phyloP scores from a whole-genome alignment of 92 coral and sea anemone species.

The Hydrozoanthus gracilis region DNA sequence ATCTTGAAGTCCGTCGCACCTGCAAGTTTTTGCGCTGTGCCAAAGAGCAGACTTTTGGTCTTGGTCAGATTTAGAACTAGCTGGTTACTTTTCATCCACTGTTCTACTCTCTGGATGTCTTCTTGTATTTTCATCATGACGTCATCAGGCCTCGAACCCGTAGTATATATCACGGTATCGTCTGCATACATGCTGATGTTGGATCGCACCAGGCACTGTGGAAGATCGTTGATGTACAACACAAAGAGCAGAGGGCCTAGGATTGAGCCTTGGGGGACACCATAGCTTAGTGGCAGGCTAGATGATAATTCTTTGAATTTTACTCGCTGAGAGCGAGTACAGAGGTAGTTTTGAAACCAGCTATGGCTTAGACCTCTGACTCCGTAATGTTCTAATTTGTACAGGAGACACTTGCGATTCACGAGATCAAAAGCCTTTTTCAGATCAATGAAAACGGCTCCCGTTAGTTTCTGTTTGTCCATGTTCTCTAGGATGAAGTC shows the following conservation, averaged over 20 bases:
- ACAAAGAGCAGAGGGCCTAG: conserved; percentile 57
- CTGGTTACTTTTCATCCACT: conserved; percentile 53
- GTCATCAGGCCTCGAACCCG: not conserved
- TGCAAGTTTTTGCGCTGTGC: not conserved
- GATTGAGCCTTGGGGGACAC: conserved; percentile 47
- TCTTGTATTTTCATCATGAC: conserved; percentile 37
- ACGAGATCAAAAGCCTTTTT: conserved; percentile 38
- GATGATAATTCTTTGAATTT: conserved; percentile 46
- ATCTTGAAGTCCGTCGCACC: not conserved
- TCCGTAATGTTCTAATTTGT: conserved; percentile 54
- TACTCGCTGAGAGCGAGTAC: conserved; percentile 52
- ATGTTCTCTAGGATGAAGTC: conserved; percentile 43
- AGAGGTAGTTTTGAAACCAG: conserved; percentile 52
- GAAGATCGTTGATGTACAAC: conserved; percentile 54
- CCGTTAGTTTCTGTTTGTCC: not conserved
- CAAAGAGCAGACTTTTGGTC: conserved; percentile 51
- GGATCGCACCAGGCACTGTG: conserved; percentile 35
- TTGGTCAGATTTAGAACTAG: conserved; percentile 59
- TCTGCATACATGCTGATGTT: conserved; percentile 50
- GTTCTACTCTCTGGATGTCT: conserved; percentile 44
- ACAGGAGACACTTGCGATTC: conserved; percentile 23
- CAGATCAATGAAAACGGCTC: conserved; percentile 53
- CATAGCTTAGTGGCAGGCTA: conserved; percentile 27
- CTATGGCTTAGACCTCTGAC: conserved; percentile 38
- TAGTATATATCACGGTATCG: conserved; percentile 43